A percentile compares a stretch with the other conserved stretches of the same genome.
Conservation (phyloP, 2,113 vertebrate species). For the Myrmophylax atrothorax region DNA sequence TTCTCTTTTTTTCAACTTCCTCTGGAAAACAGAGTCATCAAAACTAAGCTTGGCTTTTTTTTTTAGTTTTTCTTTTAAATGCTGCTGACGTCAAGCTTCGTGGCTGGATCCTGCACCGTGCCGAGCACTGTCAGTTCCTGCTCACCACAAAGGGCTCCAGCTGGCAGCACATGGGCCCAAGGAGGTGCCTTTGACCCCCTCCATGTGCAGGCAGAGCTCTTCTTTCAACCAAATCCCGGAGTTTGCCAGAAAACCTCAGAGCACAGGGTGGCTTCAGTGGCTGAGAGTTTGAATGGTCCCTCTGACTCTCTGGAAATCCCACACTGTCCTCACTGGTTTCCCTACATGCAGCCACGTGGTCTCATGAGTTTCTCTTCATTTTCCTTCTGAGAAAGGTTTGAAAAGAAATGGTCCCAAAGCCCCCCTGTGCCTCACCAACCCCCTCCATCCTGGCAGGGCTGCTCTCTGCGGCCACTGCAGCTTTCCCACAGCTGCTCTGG, state of each 20-base stretch:
- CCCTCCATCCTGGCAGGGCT: accelerated
- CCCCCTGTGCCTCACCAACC: accelerated
- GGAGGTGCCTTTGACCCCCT: accelerated
- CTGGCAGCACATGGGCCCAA: accelerated
- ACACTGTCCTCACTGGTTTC: not conserved
- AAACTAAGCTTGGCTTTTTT: not conserved
- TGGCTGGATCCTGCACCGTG: accelerated
- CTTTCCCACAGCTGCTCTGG: accelerated
- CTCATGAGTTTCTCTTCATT: accelerated
- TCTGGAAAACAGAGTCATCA: not conserved
- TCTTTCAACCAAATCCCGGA: not conserved
- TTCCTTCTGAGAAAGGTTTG: not conserved
- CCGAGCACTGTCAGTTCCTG: not conserved
- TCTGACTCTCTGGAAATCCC: conserved; percentile 29
- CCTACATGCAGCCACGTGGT: accelerated
- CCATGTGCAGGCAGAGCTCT: accelerated
- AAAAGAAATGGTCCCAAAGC: not conserved
- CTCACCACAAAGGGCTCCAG: accelerated
- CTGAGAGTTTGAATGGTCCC: not conserved
- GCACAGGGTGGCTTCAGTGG: accelerated
- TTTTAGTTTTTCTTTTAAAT: accelerated
- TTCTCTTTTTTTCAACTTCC: conserved; percentile 4
- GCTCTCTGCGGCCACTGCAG: accelerated
- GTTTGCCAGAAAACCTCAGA: not conserved
- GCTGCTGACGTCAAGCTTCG: not conserved